Evolutionary conservation across 1,140 invertebrate genomes (phyloP), one percentile per base, ranked within the genome.

Genomic region (Zeugodacus cucurbitae): DNA sequence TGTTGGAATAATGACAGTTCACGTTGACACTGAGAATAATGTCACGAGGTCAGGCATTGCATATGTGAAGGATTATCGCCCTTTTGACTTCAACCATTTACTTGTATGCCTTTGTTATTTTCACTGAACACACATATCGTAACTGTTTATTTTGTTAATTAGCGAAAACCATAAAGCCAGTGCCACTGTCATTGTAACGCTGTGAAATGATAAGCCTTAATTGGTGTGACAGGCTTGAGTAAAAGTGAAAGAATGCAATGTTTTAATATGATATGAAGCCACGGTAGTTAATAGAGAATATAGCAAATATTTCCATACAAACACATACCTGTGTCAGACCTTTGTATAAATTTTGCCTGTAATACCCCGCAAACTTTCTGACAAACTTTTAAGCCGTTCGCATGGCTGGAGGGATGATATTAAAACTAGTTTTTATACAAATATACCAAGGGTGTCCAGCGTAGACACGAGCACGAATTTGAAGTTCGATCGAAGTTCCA

Each of bases 1-100:
- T 44, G n/a, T 82, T 82, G 41, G 37, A 26, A 29, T 82, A 82
- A 22, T 29, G n/a, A 10, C 26, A 82, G 20, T 29, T 48, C 74
- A 54, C 44, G 74, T 82, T 82, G 74, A 82, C 74, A 82, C 74
- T 82, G 74, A 82, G 74, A 82, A 82, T 82, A 82, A 82, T 82
- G 74, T 82, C 44, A 48, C 74, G 74, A 82, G 74, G 74, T 82
- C 74, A 82, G 26, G 74, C 37, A 78, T 44, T 44, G 62, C 74
- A 82, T 82, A 54, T 82, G 74, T 22, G 41, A 48, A 82, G 44
- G 74, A 82, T 82, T 82, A 82, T 82, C 41, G 10, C 44, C 41
- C 74, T 82, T 82, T 54, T 82, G 41, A 48, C 41, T 82, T 82
- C 74, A 82, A 22, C 74, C 37, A 82, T 82, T 37, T 41, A 70